A percentile compares a stretch with the other conserved stretches of the same genome.
phyloP scores from a whole-genome alignment of 2,113 vertebrate genomes.

The Callipepla squamata region DNA sequence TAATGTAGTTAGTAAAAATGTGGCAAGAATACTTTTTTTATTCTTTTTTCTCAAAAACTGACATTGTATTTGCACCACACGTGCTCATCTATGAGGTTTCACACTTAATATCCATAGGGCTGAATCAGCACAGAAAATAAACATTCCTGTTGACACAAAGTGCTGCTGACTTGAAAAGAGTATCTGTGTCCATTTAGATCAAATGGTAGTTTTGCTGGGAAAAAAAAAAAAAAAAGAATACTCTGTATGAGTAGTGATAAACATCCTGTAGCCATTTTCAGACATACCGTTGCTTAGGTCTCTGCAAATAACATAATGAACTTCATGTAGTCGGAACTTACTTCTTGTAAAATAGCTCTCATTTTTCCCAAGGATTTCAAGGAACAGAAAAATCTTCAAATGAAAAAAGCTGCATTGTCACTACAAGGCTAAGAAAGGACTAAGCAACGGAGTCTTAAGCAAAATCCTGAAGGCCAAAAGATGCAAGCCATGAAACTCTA shows the following conservation, averaged over 20 bases:
- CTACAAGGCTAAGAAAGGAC: not conserved
- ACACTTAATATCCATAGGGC: not conserved
- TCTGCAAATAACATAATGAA: not conserved
- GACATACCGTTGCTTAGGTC: not conserved
- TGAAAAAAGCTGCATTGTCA: not conserved
- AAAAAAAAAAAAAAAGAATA: not conserved
- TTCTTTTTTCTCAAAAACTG: not conserved
- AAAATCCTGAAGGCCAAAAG: not conserved
- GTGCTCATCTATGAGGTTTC: not conserved
- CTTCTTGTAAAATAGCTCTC: not conserved
- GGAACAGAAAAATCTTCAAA: not conserved
- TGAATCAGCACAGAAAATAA: constrained; percentile 35
- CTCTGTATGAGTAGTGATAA: not conserved
- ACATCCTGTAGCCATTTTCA: not conserved
- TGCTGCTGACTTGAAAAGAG: constrained; percentile 12
- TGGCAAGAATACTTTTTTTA: not conserved
- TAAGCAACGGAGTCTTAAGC: not conserved
- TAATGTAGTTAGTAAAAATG: not conserved
- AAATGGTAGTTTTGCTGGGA: not conserved
- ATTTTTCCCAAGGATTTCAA: not conserved
- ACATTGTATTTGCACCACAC: not conserved
- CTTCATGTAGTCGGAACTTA: not conserved
- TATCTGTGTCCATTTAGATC: constrained; percentile 1
- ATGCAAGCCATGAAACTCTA: not conserved
- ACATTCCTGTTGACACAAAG: constrained; percentile 10